phyloP scores from a whole-genome alignment of 2,888 invertebrate genomes.

The Melinopterus prodromus region DNA sequence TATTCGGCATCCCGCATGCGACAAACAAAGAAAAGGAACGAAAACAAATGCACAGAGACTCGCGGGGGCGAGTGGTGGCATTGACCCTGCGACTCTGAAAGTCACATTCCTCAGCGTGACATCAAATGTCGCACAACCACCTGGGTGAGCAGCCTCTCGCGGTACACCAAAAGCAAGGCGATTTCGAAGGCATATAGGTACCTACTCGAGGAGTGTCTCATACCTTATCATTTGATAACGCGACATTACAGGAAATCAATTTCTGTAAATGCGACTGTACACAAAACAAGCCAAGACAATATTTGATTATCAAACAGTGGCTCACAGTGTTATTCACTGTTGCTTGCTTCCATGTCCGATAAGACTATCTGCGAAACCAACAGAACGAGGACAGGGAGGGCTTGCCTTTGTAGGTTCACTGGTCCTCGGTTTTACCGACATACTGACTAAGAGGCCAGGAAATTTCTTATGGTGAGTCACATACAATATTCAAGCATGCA shows the following conservation, averaged over 20 bases:
- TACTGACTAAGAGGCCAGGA: background rate
- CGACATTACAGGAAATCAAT: background rate
- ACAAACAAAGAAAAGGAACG: background rate
- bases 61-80: slow-evolving; percentile 52
- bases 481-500: background rate
- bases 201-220: background rate
- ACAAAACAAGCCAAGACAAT: background rate
- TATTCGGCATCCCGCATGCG: background rate
- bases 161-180: background rate
- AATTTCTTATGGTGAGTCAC: background rate
- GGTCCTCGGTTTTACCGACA: background rate
- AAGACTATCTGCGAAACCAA: background rate
- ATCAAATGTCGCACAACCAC: slow-evolving; percentile 44
- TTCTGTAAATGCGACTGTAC: background rate
- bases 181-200: background rate
- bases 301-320: slow-evolving; percentile 4
- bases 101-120: slow-evolving; percentile 45
- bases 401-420: background rate
- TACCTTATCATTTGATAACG: background rate
- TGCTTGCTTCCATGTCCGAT: background rate
- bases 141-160: slow-evolving; percentile 26
- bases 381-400: background rate
- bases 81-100: slow-evolving; percentile 48
- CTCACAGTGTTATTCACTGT: background rate
- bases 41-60: background rate